Base-by-base conservation (phyloP, 2,797 vertebrate species). In the Sebastes goodei region DNA sequence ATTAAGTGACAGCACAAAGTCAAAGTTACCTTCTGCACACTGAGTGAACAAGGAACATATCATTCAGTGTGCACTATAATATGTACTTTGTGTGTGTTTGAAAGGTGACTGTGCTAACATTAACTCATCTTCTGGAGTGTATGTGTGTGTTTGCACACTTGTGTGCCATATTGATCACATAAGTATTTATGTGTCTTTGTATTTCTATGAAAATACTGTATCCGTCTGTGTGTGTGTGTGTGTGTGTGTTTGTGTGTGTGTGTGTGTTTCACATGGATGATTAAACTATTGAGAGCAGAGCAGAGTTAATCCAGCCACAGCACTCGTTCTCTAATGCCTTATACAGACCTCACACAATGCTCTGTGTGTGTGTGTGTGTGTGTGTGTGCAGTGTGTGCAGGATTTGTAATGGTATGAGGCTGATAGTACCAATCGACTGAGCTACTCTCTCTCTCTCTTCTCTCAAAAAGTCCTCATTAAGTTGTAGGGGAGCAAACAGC, bases 201-300 rank as follows among this genome's bases (percentile, higher is more conserved):
- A 4, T 32, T 27, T 46, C 21, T 57, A 9, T 25, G 7, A 9
- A 20, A 20, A 52, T 10, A 20, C 49, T 61, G 12, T 32, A 32
- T 46, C 21, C 49, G 11, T 25, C 5, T 56, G 25, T 59, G 42
- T 53, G 33, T 35, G 33, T 30, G 30, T 30, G 30, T 32, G 7
- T 33, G 32, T 32, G 32, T 33, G 33, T 35, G 35, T 35, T 33
- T 60, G 53, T 49, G 32, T 68, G 71, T 49, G 55, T 76, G 66
- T 76, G 79, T 53, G 64, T 63, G 60, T 77, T 61, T 60, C 61
- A 46, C 29, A 25, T 32, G 66, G 63, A 60, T 33, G 81, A 81
- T 78, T 84, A 82, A 74, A 81, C 81, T 87, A 82, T 81, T 88
- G 83, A 89, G 81, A 65, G 63, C 76, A 75, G 66, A 60, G 80